phyloP scores from a whole-genome alignment of 2,797 vertebrate species.

The Gymnothorax reevesii region DNA sequence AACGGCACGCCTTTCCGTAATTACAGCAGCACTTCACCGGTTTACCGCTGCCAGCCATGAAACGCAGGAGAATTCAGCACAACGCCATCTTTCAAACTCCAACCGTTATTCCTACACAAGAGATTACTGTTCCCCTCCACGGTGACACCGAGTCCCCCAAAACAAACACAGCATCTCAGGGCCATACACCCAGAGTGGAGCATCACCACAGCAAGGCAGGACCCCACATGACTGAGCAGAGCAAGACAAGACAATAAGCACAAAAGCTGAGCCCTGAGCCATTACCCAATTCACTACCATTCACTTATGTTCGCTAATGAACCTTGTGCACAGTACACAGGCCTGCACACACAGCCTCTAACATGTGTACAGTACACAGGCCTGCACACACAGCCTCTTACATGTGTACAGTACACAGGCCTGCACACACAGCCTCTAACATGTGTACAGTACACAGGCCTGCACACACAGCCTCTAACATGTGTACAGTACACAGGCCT shows the following conservation, averaged over 20 bases:
- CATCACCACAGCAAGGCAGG: background rate
- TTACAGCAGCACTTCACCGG: constrained; percentile 34
- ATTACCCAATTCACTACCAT: background rate
- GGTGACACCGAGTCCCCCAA: background rate
- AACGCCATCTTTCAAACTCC: background rate
- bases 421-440: too few species aligned
- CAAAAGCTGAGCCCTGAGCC: background rate
- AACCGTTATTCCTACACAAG: background rate
- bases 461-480: too few species aligned
- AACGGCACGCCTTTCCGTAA: constrained; percentile 24
- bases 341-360: too few species aligned
- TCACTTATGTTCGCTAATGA: background rate
- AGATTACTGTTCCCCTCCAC: background rate
- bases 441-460: background rate
- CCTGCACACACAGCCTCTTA: too few species aligned
- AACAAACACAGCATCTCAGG: background rate
- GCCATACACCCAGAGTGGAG: background rate
- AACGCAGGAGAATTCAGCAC: background rate
- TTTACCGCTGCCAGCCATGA: background rate
- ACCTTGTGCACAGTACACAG: background rate
- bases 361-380: background rate
- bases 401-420: background rate
- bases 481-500: background rate
- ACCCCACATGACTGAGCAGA: background rate
- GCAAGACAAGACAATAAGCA: background rate